These are phyloP conservation scores for Hemistola chrysoprasaria DNA, from an alignment of 2,888 invertebrate genomes.

Conservation along the genomic window DNA sequence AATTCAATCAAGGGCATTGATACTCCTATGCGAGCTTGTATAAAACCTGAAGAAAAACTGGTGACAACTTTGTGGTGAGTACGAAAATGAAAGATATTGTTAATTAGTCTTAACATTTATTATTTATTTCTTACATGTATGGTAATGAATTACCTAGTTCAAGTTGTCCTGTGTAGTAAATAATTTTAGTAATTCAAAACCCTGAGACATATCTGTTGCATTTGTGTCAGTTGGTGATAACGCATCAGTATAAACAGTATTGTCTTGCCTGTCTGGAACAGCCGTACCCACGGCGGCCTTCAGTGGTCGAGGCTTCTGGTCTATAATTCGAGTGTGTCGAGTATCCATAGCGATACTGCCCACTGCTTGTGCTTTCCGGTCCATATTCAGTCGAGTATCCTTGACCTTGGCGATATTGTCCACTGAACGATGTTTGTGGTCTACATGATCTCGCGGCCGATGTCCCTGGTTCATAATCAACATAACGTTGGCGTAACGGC, in stretches of 20 bases:
- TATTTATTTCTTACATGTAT: too few relatives aligned
- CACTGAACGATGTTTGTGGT: slow-evolving; percentile 35
- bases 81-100: slow-evolving; percentile 32
- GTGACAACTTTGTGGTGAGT: slow-evolving; percentile 27
- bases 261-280: slow-evolving; percentile 34
- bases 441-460: slow-evolving; percentile 36
- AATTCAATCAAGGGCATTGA: slow-evolving; percentile 23
- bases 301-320: slow-evolving; percentile 33
- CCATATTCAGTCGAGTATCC: slow-evolving; percentile 34
- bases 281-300: slow-evolving; percentile 31
- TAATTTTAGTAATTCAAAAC: slow-evolving; percentile 37
- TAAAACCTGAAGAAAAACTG: slow-evolving; percentile 22
- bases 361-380: slow-evolving; percentile 27
- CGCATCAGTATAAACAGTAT: slow-evolving; percentile 33
- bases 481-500: slow-evolving; percentile 34
- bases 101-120: slow-evolving; percentile 22
- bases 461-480: slow-evolving; percentile 35
- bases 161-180: slow-evolving; percentile 23
- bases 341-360: slow-evolving; percentile 25
- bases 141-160: slow-evolving; percentile 21
- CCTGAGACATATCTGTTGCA: slow-evolving; percentile 36
- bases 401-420: slow-evolving; percentile 35
- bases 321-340: slow-evolving; percentile 34
- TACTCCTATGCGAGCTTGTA: too few relatives aligned
- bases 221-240: slow-evolving; percentile 38